Conservation (phyloP, 2,113 vertebrate genomes). For the Datnioides undecimradiatus region DNA sequence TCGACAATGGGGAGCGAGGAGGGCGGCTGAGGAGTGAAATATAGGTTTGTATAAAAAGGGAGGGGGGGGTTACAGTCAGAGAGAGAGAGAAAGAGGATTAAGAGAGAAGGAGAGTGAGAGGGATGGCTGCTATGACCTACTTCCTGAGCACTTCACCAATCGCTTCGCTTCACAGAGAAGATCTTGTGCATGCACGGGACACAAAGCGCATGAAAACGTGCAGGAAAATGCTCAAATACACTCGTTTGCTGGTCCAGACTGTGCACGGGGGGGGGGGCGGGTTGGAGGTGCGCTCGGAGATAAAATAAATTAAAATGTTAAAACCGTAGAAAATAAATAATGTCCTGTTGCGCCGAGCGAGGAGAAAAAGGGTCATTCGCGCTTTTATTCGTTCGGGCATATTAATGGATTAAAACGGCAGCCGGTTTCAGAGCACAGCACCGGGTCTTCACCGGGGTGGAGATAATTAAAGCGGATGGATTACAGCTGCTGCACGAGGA, state of each 20-base stretch:
- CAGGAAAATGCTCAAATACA: not conserved
- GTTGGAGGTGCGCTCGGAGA: too few species aligned
- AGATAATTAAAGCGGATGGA: too few species aligned
- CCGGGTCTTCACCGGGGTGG: too few species aligned
- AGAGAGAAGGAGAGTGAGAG: slow-evolving; percentile 37
- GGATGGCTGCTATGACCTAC: slow-evolving; percentile 72
- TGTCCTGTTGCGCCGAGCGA: too few species aligned
- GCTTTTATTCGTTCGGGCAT: not conserved
- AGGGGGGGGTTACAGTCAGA: slow-evolving; percentile 20
- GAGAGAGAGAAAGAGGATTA: slow-evolving; percentile 49
- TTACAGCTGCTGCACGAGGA: too few species aligned
- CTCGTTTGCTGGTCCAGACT: not conserved
- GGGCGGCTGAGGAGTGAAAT: slow-evolving; percentile 31
- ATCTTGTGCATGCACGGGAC: slow-evolving; percentile 4
- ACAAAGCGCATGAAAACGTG: too few species aligned
- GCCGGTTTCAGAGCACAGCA: too few species aligned
- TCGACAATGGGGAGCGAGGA: not conserved
- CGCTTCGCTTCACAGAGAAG: slow-evolving; percentile 43
- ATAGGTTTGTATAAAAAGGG: slow-evolving; percentile 24
- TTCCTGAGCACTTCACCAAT: slow-evolving; percentile 67
- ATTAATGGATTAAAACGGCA: not conserved
- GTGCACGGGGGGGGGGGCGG: too few species aligned
- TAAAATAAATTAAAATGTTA: too few species aligned
- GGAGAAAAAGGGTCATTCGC: too few species aligned
- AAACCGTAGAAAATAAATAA: slow-evolving; percentile 20